Evolutionary conservation across 2,113 vertebrate species (phyloP).

Genomic region (Rhea americana): DNA sequence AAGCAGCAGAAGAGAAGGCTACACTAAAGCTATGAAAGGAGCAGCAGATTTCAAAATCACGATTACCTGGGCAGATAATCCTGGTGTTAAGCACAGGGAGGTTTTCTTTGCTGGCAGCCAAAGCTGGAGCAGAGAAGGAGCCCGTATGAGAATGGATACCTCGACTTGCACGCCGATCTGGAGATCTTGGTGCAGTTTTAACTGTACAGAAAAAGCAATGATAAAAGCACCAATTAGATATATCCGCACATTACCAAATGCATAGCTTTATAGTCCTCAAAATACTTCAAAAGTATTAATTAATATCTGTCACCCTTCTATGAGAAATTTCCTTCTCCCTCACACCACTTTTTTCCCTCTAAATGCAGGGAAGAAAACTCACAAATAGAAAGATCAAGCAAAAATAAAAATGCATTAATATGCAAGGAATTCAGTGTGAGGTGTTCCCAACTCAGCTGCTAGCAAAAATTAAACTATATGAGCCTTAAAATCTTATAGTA

Average conservation of each 20-base stretch:
- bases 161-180: conserved; percentile 83
- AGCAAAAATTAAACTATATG: not conserved
- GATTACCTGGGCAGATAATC: conserved; percentile 95
- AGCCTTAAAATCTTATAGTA: not conserved
- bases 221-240: not conserved
- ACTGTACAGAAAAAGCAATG: conserved; percentile 51
- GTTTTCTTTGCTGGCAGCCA: conserved; percentile 92
- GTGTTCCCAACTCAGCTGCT: not conserved
- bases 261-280: not conserved
- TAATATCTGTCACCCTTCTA: not conserved
- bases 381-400: not conserved
- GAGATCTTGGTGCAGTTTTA: conserved; percentile 84
- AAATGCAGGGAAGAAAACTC: not conserved
- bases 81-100: conserved; percentile 97
- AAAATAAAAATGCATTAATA: not conserved
- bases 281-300: not conserved
- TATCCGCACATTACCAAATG: not conserved
- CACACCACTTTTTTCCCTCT: not conserved
- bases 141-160: conserved; percentile 84
- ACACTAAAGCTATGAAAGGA: not conserved
- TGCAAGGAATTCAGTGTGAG: not conserved
- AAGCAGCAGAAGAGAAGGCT: not conserved
- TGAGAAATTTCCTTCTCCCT: not conserved
- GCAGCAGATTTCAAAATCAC: not conserved
- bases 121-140: conserved; percentile 84